These are phyloP conservation scores for Acanthisitta chloris DNA, from an alignment of 2,113 vertebrate species.

Conservation along the genomic window DNA sequence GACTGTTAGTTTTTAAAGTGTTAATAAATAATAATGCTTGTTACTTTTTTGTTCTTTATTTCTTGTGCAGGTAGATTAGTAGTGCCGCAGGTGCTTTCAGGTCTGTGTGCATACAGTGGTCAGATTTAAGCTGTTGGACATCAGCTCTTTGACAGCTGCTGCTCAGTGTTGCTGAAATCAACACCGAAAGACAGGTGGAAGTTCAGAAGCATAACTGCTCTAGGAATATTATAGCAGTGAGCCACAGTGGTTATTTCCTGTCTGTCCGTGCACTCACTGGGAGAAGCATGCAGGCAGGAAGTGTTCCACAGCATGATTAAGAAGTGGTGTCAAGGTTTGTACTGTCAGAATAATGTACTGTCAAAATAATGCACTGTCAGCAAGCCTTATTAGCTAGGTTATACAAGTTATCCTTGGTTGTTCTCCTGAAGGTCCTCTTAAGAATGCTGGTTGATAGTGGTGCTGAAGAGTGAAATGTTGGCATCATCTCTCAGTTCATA, in stretches of 20 bases:
- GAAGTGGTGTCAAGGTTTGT: not conserved
- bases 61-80: not conserved
- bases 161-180: not conserved
- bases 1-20: slow-evolving; percentile 13
- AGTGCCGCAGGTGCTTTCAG: not conserved
- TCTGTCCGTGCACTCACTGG: not conserved
- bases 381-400: not conserved
- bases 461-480: not conserved
- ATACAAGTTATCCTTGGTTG: not conserved
- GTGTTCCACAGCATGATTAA: not conserved
- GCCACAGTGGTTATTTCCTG: not conserved
- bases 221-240: not conserved
- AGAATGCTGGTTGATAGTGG: not conserved
- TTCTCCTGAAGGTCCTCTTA: not conserved
- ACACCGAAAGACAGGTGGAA: not conserved
- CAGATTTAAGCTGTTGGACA: not conserved
- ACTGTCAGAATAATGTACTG: not conserved
- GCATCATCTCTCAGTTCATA: not conserved
- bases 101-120: not conserved
- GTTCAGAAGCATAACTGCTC: not conserved
- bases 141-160: not conserved
- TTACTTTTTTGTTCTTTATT: not conserved
- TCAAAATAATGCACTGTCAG: not conserved
- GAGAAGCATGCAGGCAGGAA: not conserved
- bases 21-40: slow-evolving; percentile 35